Percentiles rank a stretch among this genome's conserved stretches.
These are phyloP conservation scores for Formica aserva DNA, from an alignment of 2,888 invertebrate species.

Conservation along the genomic window DNA sequence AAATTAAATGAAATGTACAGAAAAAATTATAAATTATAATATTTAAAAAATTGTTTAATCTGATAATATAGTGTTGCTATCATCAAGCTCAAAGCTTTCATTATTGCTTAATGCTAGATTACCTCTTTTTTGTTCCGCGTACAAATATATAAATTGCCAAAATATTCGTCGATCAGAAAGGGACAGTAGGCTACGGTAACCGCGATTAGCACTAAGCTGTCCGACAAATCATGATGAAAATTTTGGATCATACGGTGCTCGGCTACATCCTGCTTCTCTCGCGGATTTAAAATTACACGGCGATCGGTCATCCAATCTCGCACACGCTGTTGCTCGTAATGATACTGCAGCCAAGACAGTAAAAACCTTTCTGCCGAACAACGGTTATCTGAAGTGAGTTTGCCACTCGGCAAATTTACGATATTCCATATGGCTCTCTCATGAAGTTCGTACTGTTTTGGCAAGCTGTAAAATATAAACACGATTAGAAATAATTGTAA, in stretches of 20 bases:
- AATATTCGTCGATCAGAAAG: constrained; percentile 86
- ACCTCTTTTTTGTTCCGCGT: constrained; percentile 84
- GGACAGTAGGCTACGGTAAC: constrained; percentile 88
- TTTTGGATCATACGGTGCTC: constrained; percentile 78
- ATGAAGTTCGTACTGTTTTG: constrained; percentile 24
- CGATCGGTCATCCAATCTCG: constrained; percentile 85
- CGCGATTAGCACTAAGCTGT: constrained; percentile 88
- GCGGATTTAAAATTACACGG: constrained; percentile 71
- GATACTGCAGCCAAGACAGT: constrained; percentile 85
- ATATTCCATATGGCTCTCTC: constrained; percentile 26
- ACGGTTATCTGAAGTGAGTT: not conserved
- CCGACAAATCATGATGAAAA: constrained; percentile 87
- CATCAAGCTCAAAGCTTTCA: not conserved
- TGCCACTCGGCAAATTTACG: no score
- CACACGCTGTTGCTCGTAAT: constrained; percentile 83
- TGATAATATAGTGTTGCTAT: not conserved
- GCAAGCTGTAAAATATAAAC: constrained; percentile 27
- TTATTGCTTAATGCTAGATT: not conserved
- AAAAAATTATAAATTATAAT: not conserved
- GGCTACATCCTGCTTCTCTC: constrained; percentile 62
- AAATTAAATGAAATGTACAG: no score
- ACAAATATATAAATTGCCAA: constrained; percentile 86
- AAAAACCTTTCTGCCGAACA: constrained; percentile 79
- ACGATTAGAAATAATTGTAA: constrained; percentile 4
- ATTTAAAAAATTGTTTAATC: no score